phyloP scores from a whole-genome alignment of 2,888 invertebrate species.

The Zonitis immaculata region DNA sequence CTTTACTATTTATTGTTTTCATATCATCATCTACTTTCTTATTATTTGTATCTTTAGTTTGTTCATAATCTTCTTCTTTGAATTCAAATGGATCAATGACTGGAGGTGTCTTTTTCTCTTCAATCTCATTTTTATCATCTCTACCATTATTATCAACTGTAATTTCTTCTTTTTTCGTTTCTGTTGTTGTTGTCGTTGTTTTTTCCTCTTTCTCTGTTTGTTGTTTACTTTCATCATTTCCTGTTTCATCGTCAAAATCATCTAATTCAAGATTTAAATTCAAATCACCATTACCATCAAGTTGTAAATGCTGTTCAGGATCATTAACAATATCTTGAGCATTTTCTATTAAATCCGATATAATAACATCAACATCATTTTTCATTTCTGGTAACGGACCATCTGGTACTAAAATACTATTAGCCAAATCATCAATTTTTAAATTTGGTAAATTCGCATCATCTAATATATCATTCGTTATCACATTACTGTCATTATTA shows the following conservation, averaged over 20 bases:
- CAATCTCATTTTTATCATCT: not conserved
- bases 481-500: not conserved
- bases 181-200: too few species aligned
- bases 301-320: conserved; percentile 45
- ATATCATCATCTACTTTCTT: not conserved
- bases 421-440: conserved; percentile 49
- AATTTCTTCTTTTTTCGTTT: conserved; percentile 24
- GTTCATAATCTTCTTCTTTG: conserved; percentile 42
- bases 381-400: conserved; percentile 52
- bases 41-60: conserved; percentile 20
- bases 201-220: conserved; percentile 21
- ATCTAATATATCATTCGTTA: conserved; percentile 34
- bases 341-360: conserved; percentile 54
- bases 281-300: conserved; percentile 46
- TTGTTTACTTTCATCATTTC: conserved; percentile 19
- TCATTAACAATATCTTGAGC: conserved; percentile 47
- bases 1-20: not conserved
- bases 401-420: conserved; percentile 48
- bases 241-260: conserved; percentile 42
- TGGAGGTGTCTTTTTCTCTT: conserved; percentile 22
- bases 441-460: conserved; percentile 41
- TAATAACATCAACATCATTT: conserved; percentile 54
- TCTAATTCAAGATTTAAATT: conserved; percentile 45
- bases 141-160: not conserved
- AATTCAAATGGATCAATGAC: conserved; percentile 47